phyloP scores from a whole-genome alignment of 2,888 invertebrate genomes.

The Megamerina dolium region DNA sequence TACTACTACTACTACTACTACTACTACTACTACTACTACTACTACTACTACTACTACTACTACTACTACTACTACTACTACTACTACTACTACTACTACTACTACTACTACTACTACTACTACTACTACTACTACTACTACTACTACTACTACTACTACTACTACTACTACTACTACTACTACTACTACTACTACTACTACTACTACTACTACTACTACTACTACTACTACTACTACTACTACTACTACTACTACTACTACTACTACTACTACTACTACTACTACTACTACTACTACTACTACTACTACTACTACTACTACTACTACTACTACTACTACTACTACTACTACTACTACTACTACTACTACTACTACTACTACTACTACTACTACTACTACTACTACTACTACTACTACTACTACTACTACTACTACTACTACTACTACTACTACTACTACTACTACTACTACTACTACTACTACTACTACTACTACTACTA shows the following conservation, averaged over 20 bases:
- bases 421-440: background rate
- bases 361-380: background rate
- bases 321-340: background rate
- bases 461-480: background rate
- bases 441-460: background rate
- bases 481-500: background rate
- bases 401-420: background rate
- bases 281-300: background rate
- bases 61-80: too few species aligned
- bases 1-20: too few species aligned
- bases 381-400: background rate
- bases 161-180: background rate
- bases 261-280: background rate
- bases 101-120: too few species aligned
- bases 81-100: too few species aligned
- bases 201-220: background rate
- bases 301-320: background rate
- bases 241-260: background rate
- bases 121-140: too few species aligned
- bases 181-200: background rate
- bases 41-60: too few species aligned
- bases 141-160: too few species aligned
- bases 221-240: background rate
- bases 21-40: too few species aligned
- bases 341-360: background rate